phyloP scores from a whole-genome alignment of 2,113 vertebrate species.

The Sceloporus undulatus region DNA sequence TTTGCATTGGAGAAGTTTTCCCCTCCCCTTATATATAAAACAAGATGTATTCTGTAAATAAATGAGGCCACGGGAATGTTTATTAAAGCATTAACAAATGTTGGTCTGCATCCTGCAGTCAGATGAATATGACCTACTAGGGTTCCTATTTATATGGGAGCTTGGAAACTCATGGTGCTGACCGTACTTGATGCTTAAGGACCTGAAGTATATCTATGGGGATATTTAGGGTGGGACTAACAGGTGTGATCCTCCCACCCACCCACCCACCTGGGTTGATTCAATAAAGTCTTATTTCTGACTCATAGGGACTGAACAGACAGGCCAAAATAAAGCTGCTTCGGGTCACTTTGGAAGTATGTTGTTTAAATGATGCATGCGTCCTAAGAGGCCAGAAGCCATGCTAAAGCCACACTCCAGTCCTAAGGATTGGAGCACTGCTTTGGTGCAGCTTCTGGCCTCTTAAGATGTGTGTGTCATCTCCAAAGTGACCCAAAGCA shows the following conservation, averaged over 20 bases:
- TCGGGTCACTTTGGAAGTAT: no score
- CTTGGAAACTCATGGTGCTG: background rate
- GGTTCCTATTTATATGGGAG: background rate
- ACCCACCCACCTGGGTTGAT: background rate
- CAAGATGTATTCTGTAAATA: constrained; percentile 76
- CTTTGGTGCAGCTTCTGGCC: no score
- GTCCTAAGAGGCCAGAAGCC: no score
- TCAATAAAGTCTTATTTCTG: background rate
- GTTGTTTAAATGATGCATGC: no score
- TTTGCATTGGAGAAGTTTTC: constrained; percentile 77
- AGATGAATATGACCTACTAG: constrained; percentile 50
- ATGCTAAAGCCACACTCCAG: no score
- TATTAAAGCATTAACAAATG: constrained; percentile 76
- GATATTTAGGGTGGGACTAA: background rate
- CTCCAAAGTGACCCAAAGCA: no score
- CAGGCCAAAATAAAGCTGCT: no score
- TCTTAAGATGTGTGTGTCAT: no score
- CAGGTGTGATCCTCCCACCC: background rate
- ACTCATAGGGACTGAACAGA: no score
- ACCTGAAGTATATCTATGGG: background rate
- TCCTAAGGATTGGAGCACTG: no score
- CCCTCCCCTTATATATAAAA: constrained; percentile 75
- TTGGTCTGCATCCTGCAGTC: constrained; percentile 65
- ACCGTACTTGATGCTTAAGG: background rate
- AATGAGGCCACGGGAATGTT: constrained; percentile 73